Conservation (phyloP, 2,113 vertebrate species). For the Uropsilus gracilis region DNA sequence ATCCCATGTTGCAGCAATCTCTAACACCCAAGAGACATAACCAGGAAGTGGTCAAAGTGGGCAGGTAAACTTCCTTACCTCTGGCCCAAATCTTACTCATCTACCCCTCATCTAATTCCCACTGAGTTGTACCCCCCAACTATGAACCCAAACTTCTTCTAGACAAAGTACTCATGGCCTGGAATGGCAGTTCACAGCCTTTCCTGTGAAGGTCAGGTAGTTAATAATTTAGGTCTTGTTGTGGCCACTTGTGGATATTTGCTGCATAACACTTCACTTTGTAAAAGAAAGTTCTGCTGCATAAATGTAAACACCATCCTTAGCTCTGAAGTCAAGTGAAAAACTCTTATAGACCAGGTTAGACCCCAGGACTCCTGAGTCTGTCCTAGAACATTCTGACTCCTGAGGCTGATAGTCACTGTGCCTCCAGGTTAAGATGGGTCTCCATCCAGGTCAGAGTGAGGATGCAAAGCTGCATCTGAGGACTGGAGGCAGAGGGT, state of each 20-base stretch:
- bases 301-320: constrained; percentile 12
- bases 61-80: neutral
- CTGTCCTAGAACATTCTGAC: neutral
- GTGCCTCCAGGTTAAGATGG: neutral
- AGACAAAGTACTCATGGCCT: neutral
- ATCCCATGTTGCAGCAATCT: neutral
- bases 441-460: neutral
- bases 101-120: neutral
- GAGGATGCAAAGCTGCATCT: neutral
- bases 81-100: neutral
- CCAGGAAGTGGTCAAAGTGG: neutral
- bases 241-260: neutral
- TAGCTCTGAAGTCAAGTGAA: neutral
- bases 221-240: neutral
- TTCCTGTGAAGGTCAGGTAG: neutral
- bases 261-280: neutral
- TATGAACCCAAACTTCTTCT: neutral
- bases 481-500: neutral
- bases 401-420: neutral
- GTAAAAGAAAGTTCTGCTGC: neutral
- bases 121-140: neutral
- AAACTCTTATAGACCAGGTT: neutral
- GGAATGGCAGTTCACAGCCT: neutral
- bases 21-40: neutral
- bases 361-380: neutral